A percentile compares a stretch with the other conserved stretches of the same genome.
Evolutionary conservation across 2,888 invertebrate species (phyloP).

Genomic region (Chrysodeixis includens): DNA sequence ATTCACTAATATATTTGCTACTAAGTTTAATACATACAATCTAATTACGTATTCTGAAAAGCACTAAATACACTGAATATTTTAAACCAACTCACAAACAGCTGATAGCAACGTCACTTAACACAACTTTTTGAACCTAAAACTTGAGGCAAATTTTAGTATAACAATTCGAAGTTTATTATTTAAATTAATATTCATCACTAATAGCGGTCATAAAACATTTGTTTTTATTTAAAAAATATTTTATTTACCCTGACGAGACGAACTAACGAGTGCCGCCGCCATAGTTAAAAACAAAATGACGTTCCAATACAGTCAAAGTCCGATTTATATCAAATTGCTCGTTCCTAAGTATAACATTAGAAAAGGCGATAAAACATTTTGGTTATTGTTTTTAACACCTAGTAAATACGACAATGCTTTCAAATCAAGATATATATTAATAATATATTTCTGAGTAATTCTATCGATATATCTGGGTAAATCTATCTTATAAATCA

Average conservation of each 20-base stretch:
- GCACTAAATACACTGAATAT: slow-evolving; percentile 45
- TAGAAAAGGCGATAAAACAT: not conserved
- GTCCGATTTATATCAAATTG: not conserved
- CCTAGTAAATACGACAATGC: too few species aligned
- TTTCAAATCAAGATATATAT: too few species aligned
- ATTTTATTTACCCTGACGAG: slow-evolving; percentile 87
- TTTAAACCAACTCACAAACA: slow-evolving; percentile 70
- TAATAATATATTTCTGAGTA: too few species aligned
- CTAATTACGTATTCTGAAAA: slow-evolving; percentile 9
- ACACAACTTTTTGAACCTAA: slow-evolving; percentile 57
- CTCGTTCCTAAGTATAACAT: too few species aligned
- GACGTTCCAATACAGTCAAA: slow-evolving; percentile 58
- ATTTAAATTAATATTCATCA: slow-evolving; percentile 27
- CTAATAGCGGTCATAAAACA: slow-evolving; percentile 22
- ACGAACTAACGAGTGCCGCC: slow-evolving; percentile 87
- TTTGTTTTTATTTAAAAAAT: slow-evolving; percentile 61
- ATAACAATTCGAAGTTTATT: slow-evolving; percentile 25
- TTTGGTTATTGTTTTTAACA: not conserved
- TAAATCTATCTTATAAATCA: too few species aligned
- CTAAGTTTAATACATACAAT: slow-evolving; percentile 11
- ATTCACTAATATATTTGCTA: slow-evolving; percentile 19
- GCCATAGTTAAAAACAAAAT: slow-evolving; percentile 80
- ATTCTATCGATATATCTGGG: too few species aligned
- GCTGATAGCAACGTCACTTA: slow-evolving; percentile 76
- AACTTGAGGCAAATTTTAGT: slow-evolving; percentile 16